Percentiles rank a stretch among this genome's conserved stretches.
Evolutionary conservation across 2,888 invertebrate species (phyloP).

Genomic region (Halictus quadricinctus): DNA sequence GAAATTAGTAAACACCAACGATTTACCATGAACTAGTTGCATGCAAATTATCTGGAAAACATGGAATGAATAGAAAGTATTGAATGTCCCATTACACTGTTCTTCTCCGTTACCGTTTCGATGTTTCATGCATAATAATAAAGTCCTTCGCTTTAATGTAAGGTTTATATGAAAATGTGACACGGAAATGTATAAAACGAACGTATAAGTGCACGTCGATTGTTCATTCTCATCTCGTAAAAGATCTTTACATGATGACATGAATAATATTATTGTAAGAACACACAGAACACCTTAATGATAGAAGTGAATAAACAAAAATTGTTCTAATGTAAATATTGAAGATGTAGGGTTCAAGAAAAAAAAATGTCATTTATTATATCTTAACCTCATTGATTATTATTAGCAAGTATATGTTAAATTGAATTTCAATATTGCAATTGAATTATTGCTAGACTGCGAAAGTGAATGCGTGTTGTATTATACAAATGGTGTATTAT

Average conservation of each 20-base stretch:
- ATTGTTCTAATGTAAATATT: no score
- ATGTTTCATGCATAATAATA: not conserved
- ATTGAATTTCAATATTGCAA: not conserved
- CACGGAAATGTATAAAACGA: not conserved
- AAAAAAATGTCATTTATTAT: no score
- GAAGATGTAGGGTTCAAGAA: no score
- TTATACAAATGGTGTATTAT: not conserved
- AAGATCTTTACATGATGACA: not conserved
- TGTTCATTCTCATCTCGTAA: not conserved
- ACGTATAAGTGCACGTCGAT: not conserved
- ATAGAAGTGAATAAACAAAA: not conserved
- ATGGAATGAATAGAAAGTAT: not conserved
- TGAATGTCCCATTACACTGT: not conserved
- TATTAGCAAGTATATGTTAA: not conserved
- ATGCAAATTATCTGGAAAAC: not conserved
- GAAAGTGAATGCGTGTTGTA: no score
- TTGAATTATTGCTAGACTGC: not conserved
- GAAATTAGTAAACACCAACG: not conserved
- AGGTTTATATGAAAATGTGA: not conserved
- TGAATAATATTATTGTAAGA: not conserved
- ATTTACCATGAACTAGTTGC: not conserved
- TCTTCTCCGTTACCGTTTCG: not conserved
- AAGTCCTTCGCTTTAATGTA: not conserved
- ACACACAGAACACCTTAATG: not conserved
- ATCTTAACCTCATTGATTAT: not conserved